Base-by-base conservation (phyloP, 1,140 invertebrate genomes). In the Archivesica marissinica region DNA sequence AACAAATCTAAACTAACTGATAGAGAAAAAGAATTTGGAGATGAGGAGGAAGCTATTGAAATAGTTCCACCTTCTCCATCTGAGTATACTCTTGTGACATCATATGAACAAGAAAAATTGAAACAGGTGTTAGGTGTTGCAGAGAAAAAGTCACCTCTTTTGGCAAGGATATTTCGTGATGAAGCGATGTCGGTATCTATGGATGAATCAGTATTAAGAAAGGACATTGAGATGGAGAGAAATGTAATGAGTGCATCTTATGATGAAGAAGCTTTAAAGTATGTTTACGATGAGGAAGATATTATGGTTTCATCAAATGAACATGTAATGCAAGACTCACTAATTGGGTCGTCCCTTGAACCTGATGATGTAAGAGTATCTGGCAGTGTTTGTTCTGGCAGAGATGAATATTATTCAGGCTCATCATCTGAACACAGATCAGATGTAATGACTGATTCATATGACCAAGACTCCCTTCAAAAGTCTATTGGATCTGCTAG, bases 21-120 rank as follows among this genome's bases (percentile, higher is more conserved):
- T 68, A 75, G 70, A 79, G 47, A 23, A 52, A 61, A 33, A 41
- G 52, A 77, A 54, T 17, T n/a, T 11, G 79, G 79, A 25, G 85
- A 88, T 54, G 84, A 77, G 15, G 56, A 76, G 15, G 85, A 84
- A 41, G 72, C 85, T 20, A 85, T 77, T 76, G 78, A 87, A 35
- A 89, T 92, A 50, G 59, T 91, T 61, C 93, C 93, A 47, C 92
- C 91, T 25, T 93, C 93, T 33, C 93, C 93, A 4, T 92, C 93
- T 33, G 91, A 93, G 44, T 93, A 90, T 64, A 93, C 93, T 30
- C 83, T 93, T 30, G 89, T 93, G 25, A 88, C 90, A 13, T 93
- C 92, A 41, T 90, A 91, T 52, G 92, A 93, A 44, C 90, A 92
- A 75, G 92, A 92, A 72, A 89, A 87, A n/a, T 79, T 92, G 23